Percentiles rank a stretch among this genome's conserved stretches.
Conservation (phyloP, 2,888 invertebrate species). For the Eurytoma californica region DNA sequence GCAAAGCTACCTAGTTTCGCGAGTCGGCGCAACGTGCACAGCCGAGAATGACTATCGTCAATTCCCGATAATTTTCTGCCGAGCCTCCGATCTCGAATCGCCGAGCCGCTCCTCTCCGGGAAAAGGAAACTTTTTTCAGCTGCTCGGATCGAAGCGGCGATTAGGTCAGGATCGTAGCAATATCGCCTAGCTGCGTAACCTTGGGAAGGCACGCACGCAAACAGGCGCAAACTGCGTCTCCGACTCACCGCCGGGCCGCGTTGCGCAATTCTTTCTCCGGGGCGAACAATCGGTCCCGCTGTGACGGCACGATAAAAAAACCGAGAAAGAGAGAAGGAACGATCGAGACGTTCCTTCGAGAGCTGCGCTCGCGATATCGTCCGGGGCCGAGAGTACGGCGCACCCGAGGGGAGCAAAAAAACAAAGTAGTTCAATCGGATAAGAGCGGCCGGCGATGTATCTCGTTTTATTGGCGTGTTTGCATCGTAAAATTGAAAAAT, state of each 20-base stretch:
- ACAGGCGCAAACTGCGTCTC: not conserved
- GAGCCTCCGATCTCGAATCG: not conserved
- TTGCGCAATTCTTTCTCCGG: conserved; percentile 29
- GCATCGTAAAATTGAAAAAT: conserved; percentile 38
- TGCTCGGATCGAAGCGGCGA: not conserved
- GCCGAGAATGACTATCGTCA: too few relatives aligned
- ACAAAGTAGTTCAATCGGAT: not conserved
- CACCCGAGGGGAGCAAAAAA: not conserved
- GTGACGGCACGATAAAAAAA: not conserved
- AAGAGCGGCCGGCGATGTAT: conserved; percentile 10
- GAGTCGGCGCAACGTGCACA: too few relatives aligned
- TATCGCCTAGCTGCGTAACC: conserved; percentile 15
- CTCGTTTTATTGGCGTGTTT: conserved; percentile 18
- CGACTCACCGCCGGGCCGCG: conserved; percentile 17
- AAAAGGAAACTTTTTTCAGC: conserved; percentile 9
- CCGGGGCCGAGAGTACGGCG: not conserved
- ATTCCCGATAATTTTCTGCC: not conserved
- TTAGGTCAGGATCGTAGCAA: conserved; percentile 18
- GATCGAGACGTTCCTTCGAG: not conserved
- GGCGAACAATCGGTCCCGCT: conserved; percentile 14
- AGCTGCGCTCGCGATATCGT: not conserved
- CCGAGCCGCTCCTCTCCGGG: not conserved
- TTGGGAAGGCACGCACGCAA: conserved; percentile 14
- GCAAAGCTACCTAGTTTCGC: not conserved
- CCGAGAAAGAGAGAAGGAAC: not conserved